Evolutionary conservation across 2,113 vertebrate genomes (phyloP).

Genomic region (Sakesphorus luctuosus): DNA sequence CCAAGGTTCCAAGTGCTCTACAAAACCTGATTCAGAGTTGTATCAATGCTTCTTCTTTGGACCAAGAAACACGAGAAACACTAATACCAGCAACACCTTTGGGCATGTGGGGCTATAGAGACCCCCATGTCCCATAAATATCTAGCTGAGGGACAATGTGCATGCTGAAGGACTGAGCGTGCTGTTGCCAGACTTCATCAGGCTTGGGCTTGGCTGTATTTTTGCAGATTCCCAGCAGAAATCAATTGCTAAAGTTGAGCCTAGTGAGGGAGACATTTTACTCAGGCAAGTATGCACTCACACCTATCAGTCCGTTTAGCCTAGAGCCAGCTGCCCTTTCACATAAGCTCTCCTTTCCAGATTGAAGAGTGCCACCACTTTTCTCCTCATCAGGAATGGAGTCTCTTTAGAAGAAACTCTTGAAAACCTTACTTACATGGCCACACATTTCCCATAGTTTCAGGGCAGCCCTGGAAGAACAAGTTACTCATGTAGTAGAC

Average conservation of each 20-base stretch:
- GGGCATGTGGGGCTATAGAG: rapidly evolving
- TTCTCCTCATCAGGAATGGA: neutral
- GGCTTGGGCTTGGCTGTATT: neutral
- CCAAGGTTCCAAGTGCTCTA: neutral
- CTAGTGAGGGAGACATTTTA: neutral
- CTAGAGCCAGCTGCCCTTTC: neutral
- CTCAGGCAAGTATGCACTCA: neutral
- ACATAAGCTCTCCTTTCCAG: neutral
- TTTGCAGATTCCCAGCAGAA: neutral
- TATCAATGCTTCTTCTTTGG: neutral
- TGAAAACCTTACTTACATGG: neutral
- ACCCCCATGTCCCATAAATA: rapidly evolving
- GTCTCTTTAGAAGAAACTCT: neutral
- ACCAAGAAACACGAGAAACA: neutral
- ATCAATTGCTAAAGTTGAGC: neutral
- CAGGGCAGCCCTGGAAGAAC: neutral
- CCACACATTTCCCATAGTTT: neutral
- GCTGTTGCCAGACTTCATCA: neutral
- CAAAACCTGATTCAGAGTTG: neutral
- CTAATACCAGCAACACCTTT: neutral
- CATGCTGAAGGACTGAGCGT: neutral
- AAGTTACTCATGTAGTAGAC: neutral
- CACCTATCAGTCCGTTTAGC: neutral
- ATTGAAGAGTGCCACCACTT: neutral
- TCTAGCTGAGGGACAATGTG: rapidly evolving